A percentile compares a stretch with the other conserved stretches of the same genome.
phyloP scores from a whole-genome alignment of 2,888 invertebrate species.

The Iselma pallidipennis region DNA sequence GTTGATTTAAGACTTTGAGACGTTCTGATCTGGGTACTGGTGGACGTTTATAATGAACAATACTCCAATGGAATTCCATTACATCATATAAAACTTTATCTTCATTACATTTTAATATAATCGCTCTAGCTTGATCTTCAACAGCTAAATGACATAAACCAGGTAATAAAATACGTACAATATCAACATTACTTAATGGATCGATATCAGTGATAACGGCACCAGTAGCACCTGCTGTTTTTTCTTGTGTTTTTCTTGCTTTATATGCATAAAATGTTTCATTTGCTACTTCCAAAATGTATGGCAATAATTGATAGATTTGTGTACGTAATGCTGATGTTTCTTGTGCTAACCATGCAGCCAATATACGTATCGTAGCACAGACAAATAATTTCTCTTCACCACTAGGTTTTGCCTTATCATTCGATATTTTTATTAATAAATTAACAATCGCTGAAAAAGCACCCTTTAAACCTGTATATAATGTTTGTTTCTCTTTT shows the following conservation, averaged over 20 bases:
- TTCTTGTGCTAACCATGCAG: slow-evolving; percentile 91
- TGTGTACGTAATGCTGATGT: slow-evolving; percentile 85
- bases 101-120: slow-evolving; percentile 75
- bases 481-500: slow-evolving; percentile 88
- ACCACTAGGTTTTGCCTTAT: slow-evolving; percentile 72
- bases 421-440: slow-evolving; percentile 72
- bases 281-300: slow-evolving; percentile 77
- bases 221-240: slow-evolving; percentile 62
- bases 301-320: slow-evolving; percentile 80
- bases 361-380: slow-evolving; percentile 80
- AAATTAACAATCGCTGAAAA: slow-evolving; percentile 81
- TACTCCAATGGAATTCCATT: slow-evolving; percentile 82
- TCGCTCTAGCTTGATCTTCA: slow-evolving; percentile 83
- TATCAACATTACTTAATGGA: slow-evolving; percentile 61
- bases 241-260: slow-evolving; percentile 69
- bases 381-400: slow-evolving; percentile 79
- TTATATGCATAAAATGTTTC: slow-evolving; percentile 79
- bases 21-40: slow-evolving; percentile 80
- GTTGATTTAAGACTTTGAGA: slow-evolving; percentile 73
- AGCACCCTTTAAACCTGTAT: slow-evolving; percentile 86
- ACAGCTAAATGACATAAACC: slow-evolving; percentile 90
- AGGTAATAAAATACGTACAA: slow-evolving; percentile 82
- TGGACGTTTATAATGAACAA: slow-evolving; percentile 83
- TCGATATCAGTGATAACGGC: slow-evolving; percentile 51
- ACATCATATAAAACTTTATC: slow-evolving; percentile 81